Evolutionary conservation across 2,797 vertebrate species (phyloP).

Genomic region (Xenops minutus): DNA sequence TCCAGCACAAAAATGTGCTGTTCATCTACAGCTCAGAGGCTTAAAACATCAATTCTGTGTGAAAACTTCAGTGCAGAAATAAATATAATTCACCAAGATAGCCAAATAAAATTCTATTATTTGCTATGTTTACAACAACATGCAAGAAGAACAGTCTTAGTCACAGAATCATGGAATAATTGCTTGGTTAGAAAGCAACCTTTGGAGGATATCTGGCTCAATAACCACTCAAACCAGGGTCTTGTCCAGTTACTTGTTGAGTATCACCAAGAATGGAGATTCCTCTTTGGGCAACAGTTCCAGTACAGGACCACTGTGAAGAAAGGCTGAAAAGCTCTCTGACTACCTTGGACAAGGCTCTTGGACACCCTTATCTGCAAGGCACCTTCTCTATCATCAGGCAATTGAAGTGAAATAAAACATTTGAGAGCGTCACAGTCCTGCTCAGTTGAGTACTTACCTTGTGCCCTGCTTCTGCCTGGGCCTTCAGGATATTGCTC

Average conservation of each 20-base stretch:
- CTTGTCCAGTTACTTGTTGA: not conserved
- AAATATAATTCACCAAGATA: not conserved
- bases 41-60: not conserved
- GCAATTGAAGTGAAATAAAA: not conserved
- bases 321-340: not conserved
- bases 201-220: not conserved
- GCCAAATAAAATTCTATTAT: not conserved
- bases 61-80: not conserved
- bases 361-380: not conserved
- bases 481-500: conserved; percentile 95
- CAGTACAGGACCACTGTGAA: not conserved
- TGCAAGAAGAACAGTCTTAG: not conserved
- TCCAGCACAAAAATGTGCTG: not conserved
- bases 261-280: not conserved
- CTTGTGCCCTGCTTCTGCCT: conserved; percentile 86
- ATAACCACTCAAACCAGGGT: not conserved
- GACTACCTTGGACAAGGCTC: not conserved
- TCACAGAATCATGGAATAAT: not conserved
- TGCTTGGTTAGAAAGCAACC: not conserved
- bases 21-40: not conserved
- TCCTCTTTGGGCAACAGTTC: fast-evolving
- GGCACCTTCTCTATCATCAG: not conserved
- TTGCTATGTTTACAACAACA: not conserved
- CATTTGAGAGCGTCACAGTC: not conserved
- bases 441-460: conserved; percentile 62